phyloP scores from a whole-genome alignment of 2,113 vertebrate species.

The Alces alces region DNA sequence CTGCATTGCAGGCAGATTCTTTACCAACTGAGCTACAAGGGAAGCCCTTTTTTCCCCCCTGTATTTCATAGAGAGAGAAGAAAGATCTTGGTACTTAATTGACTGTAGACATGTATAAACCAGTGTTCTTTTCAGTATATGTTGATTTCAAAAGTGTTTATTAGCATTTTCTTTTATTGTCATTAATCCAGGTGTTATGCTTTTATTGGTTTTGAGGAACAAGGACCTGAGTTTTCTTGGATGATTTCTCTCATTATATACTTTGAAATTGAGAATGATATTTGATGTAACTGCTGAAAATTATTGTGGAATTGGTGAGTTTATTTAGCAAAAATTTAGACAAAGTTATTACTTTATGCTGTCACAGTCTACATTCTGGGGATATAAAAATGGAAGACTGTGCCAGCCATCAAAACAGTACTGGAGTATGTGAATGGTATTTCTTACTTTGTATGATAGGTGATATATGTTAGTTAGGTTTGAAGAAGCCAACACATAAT shows the following conservation, averaged over 20 bases:
- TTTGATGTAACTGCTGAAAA: slow-evolving; percentile 5
- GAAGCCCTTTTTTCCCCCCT: not conserved
- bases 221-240: not conserved
- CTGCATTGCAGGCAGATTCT: not conserved
- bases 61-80: not conserved
- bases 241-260: not conserved
- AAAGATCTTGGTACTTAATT: not conserved
- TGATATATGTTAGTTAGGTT: not conserved
- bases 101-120: not conserved
- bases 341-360: not conserved
- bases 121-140: not conserved
- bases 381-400: not conserved
- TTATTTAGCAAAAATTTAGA: slow-evolving; percentile 17
- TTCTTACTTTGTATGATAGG: not conserved
- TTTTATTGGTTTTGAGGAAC: not conserved
- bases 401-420: not conserved
- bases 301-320: not conserved
- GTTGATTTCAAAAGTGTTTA: not conserved
- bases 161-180: not conserved
- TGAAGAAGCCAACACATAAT: not conserved
- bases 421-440: not conserved
- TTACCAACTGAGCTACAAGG: not conserved
- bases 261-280: not conserved
- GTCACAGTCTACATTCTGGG: not conserved
- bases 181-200: not conserved